Percentiles rank a stretch among this genome's conserved stretches.
These are phyloP conservation scores for Malurus elegans DNA, from an alignment of 2,113 vertebrate species.

Conservation along the genomic window DNA sequence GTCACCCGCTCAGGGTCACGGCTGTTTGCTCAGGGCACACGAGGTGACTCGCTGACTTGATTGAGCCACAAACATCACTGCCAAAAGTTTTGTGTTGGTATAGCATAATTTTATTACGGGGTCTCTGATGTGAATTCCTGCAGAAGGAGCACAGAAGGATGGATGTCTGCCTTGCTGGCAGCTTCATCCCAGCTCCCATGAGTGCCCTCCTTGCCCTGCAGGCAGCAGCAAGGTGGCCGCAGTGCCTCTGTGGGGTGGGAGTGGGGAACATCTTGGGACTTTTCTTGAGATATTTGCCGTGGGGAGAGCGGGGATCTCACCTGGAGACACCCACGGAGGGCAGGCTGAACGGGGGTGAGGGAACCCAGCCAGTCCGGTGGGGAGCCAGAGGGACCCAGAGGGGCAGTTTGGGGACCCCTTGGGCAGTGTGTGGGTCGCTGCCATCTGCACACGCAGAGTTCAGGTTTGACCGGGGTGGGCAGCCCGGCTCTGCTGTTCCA, in stretches of 20 bases:
- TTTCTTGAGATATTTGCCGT: neutral
- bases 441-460: fast-evolving
- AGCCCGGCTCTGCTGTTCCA: fast-evolving
- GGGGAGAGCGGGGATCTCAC: neutral
- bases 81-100: neutral
- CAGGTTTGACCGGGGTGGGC: neutral
- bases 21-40: neutral
- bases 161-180: neutral
- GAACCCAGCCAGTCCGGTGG: fast-evolving
- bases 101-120: neutral
- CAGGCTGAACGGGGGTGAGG: fast-evolving
- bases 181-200: neutral
- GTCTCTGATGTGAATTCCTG: neutral
- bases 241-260: fast-evolving
- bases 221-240: fast-evolving
- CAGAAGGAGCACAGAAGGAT: neutral
- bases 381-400: neutral
- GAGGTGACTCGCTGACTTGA: neutral
- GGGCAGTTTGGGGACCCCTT: neutral
- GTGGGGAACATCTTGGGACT: neutral
- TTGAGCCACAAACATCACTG: neutral
- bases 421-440: neutral
- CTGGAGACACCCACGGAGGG: neutral
- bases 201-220: neutral
- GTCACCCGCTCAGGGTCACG: neutral